Conservation (phyloP, 2,888 invertebrate genomes). For the Abrostola tripartita region DNA sequence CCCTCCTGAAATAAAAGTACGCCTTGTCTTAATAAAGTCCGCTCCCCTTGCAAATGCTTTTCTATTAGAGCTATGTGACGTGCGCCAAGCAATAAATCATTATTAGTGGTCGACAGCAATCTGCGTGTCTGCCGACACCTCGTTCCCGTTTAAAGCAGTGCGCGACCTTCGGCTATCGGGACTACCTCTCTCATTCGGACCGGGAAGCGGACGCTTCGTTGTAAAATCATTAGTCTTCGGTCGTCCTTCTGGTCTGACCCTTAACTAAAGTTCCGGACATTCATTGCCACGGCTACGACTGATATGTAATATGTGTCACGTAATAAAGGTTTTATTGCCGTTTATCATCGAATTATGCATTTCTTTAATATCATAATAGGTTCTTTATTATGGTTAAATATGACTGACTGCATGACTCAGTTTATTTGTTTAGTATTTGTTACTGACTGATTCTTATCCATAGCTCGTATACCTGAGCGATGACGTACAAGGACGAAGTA, state of each 20-base stretch:
- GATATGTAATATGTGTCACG: constrained; percentile 18
- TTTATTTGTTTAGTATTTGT: constrained; percentile 15
- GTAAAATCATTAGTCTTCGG: constrained; percentile 72
- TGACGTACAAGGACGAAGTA: constrained; percentile 48
- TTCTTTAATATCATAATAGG: constrained; percentile 13
- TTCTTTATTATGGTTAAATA: constrained; percentile 5
- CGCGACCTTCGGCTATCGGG: constrained; percentile 76
- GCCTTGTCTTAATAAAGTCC: constrained; percentile 24
- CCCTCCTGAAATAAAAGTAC: constrained; percentile 82
- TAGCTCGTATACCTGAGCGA: constrained; percentile 41
- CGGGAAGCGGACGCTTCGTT: constrained; percentile 79
- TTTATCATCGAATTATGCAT: constrained; percentile 12
- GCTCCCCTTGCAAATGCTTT: constrained; percentile 51
- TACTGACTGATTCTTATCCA: constrained; percentile 38
- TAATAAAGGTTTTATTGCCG: constrained; percentile 12
- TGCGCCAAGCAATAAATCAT: constrained; percentile 80
- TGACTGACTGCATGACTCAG: constrained; percentile 1
- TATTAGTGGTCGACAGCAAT: constrained; percentile 79
- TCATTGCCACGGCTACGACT: constrained; percentile 61
- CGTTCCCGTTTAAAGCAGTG: constrained; percentile 75
- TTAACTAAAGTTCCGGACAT: constrained; percentile 58
- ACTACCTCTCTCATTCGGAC: constrained; percentile 70
- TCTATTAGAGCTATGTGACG: constrained; percentile 61
- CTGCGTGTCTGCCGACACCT: constrained; percentile 72
- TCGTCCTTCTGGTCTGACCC: constrained; percentile 64